Evolutionary conservation across 2,888 invertebrate species (phyloP), one percentile per base, ranked within the genome.

Genomic region (Auanema sp.): DNA sequence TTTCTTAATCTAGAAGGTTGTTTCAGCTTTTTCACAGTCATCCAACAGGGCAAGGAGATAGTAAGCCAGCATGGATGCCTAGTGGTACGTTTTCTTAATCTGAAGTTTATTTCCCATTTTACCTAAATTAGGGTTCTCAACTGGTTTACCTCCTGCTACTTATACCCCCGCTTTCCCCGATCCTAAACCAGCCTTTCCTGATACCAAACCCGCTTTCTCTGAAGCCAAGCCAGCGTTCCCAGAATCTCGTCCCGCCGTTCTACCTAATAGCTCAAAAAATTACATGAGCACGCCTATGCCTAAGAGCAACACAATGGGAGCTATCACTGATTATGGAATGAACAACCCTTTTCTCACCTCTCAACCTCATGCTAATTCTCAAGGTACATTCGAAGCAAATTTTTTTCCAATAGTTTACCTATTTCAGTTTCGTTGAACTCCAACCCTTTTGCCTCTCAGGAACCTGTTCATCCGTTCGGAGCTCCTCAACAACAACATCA

Each of bases 271-370:
- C 25, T 23, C 53, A 12, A 53, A 53, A 1, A 8, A 12, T 21
- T 16, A n/a, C n/a, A 23, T 52, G 23, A 8, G n/a, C 23, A 23
- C 52, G n/a, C 23, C 42, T 8, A 23, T 63, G n/a, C 63, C 63
- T 5, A 63, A 63, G 16, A 63, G 63, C 24, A 60, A 53, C 24
- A 63, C 63, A 1, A 58, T 63, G 52, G 58, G 58, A 25, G 58
- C 58, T 2, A 58, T 63, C 52, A 21, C 63, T 18, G 58, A 58
- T 24, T 63, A 25, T 44, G 53, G 54, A 2, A 54, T 47, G 3
- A 57, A 57, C 40, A 62, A 62, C 33, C 62, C 62, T 1, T 62
- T 62, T 21, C 41, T 62, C 25, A 47, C 44, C 10, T 8, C 33
- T 33, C 33, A 33, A 8, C 33, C 33, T 33, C 33, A 33, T 8